Base-by-base conservation (phyloP, 2,113 vertebrate species). In the Tautogolabrus adspersus region DNA sequence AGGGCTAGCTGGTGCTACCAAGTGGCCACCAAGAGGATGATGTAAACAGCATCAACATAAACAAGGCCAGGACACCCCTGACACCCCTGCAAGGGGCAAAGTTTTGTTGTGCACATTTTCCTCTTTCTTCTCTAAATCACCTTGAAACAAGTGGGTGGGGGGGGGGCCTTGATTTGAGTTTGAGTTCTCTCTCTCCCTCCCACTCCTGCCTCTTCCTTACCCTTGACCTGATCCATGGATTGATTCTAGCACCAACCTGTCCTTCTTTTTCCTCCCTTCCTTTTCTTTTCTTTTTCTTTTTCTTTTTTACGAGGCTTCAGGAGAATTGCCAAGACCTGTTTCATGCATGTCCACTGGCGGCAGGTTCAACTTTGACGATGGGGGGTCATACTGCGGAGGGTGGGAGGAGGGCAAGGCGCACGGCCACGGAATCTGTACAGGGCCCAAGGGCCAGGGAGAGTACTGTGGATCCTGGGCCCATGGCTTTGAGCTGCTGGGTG, bases 361-460 rank as follows among this genome's bases (percentile, higher is more conserved):
- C 94, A 95, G 98, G 96, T 99, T 99, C 97, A 98, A 99, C 95
- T 99, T 99, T 98, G 98, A 99, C 92, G 98, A 99, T 97, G 98
- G 98, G 96, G 98, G 98, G 95, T 99, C 98, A 93, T 99, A 99
- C 95, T 99, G 98, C 93, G 98, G 98, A 84, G 98, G 98, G 95
- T 99, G 98, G 98, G 97, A 98, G 92, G 98, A 98, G 92, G 98
- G 98, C 93, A 99, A 98, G 96, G 98, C 98, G 88, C 98, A 99
- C 84, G 98, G 98, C 93, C 97, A 99, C 65, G 98, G 98, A 90
- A 97, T 99, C 93, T 99, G 98, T 93, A 99, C 98, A 8, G 98
- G 98, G 92, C 98, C 98, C 66, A 98, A 98, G 93, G 97, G 98
- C 91, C 98, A 99, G 94, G 98, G 98, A 87, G 97, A 99, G 94